Evolutionary conservation across 2,113 vertebrate species (phyloP), one percentile per base, ranked within the genome.

Genomic region (Raphicerus campestris): DNA sequence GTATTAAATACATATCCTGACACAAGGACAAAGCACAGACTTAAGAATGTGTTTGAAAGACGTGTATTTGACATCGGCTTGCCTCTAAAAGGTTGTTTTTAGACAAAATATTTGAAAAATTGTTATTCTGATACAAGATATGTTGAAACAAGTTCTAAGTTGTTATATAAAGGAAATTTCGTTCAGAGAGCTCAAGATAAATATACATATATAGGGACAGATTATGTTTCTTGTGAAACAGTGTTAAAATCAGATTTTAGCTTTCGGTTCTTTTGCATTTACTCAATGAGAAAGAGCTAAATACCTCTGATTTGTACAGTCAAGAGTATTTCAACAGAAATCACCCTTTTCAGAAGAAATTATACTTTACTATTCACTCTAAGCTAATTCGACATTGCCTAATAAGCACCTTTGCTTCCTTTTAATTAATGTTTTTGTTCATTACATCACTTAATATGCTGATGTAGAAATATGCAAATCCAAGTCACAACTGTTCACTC

Each of bases 71-170:
- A 56, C 96, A 82, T 47, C n/a, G 81, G 60, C 39, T 96, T 93
- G 42, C 75, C 49, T 97, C 81, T 96, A 63, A 95, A 39, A 95
- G 58, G 89, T 96, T 97, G 88, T 86, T 98, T 97, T 97, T 56
- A 96, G 49, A 75, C 32, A 60, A 91, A 30, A n/a, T 75, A 13
- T 82, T 97, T 93, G 77, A 39, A 94, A 92, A 82, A 4, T 35
- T 35, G 30, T 66, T 56, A 90, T 90, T 89, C 75, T 95, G 45
- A 83, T 28, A n/a, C 15, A 61, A 82, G 47, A n/a, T 95, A 87
- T 96, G 39, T 85, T 87, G 63, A 53, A 97, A 96, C n/a, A 97
- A 94, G 30, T 30, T 70, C 61, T 45, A 80, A 84, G n/a, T 42
- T 55, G 3, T 7, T 7, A 47, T 26, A 77, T 39, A 2, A 3